These are phyloP conservation scores for Oscheius onirici DNA, from an alignment of 2,888 invertebrate genomes.

Conservation along the genomic window DNA sequence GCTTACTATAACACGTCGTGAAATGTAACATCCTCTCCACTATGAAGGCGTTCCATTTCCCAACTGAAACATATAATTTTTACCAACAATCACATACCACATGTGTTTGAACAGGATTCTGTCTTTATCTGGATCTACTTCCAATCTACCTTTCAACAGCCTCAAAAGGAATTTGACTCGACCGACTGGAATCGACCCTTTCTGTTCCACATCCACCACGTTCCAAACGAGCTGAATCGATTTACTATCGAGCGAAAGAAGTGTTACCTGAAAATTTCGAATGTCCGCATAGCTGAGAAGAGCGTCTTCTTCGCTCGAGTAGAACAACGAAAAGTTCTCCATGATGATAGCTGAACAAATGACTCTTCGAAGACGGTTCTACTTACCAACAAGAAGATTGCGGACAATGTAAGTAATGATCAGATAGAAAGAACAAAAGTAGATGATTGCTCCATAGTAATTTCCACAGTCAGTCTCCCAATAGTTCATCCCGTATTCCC, in stretches of 20 bases:
- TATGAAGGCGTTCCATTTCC: conserved; percentile 90
- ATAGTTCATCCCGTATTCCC: conserved; percentile 69
- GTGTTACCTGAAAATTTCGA: conserved; percentile 85
- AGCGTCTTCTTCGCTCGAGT: conserved; percentile 99
- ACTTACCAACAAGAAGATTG: conserved; percentile 94
- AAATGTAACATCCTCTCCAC: conserved; percentile 98
- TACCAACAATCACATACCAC: conserved; percentile 81
- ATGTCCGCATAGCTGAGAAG: conserved; percentile 97
- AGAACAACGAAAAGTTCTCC: conserved; percentile 99
- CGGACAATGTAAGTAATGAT: conserved; percentile 99
- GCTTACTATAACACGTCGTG: conserved; percentile 96
- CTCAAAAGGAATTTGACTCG: conserved; percentile 69
- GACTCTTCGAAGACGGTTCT: neutral
- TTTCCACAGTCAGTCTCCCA: conserved; percentile 99
- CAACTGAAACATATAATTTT: no score
- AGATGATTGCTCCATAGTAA: conserved; percentile 93
- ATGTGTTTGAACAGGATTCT: conserved; percentile 96
- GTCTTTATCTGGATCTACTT: conserved; percentile 95
- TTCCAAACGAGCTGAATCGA: conserved; percentile 93
- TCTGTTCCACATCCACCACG: conserved; percentile 94
- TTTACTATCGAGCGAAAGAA: neutral
- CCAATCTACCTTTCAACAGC: conserved; percentile 58
- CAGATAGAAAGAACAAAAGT: conserved; percentile 99
- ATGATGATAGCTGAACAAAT: conserved; percentile 91
- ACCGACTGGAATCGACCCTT: conserved; percentile 73